These are phyloP conservation scores for Tetranychus cinnabarinus DNA, from an alignment of 1,140 invertebrate genomes.

Conservation along the genomic window DNA sequence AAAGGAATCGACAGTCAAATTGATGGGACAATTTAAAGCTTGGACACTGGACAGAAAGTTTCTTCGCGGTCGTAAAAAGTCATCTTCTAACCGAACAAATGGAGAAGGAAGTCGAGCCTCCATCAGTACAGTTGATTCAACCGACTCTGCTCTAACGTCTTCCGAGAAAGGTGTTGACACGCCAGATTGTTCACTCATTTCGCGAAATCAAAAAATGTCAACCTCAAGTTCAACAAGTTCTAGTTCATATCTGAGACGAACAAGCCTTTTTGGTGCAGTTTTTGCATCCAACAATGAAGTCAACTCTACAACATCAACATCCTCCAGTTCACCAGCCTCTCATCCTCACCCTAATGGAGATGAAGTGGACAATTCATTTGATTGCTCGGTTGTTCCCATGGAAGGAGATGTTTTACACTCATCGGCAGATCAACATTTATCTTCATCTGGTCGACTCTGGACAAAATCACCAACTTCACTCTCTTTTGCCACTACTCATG, in stretches of 20 bases:
- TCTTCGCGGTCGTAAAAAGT: background rate
- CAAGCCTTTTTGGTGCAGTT: slow-evolving; percentile 1
- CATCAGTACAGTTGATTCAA: background rate
- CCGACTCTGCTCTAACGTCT: slow-evolving; percentile 7
- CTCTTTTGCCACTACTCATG: background rate
- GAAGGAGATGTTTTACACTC: no score
- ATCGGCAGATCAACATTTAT: no score
- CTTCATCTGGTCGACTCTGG: no score
- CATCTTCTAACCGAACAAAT: slow-evolving; percentile 3
- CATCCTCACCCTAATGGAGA: no score
- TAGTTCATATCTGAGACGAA: slow-evolving; percentile 2
- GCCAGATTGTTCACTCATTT: no score
- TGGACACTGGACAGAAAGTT: slow-evolving; percentile 12
- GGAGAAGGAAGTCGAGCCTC: background rate
- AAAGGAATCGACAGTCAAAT: background rate
- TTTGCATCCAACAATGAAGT: background rate
- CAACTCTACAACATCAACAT: background rate
- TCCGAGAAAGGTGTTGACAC: background rate
- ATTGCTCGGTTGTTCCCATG: no score
- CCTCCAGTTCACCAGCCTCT: background rate
- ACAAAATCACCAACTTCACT: background rate
- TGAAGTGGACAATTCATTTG: no score
- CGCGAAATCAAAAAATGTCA: background rate
- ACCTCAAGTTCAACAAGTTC: background rate
- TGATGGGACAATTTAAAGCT: slow-evolving; percentile 10